Conservation (phyloP, 2,797 vertebrate species). For the Amazona finschi region DNA sequence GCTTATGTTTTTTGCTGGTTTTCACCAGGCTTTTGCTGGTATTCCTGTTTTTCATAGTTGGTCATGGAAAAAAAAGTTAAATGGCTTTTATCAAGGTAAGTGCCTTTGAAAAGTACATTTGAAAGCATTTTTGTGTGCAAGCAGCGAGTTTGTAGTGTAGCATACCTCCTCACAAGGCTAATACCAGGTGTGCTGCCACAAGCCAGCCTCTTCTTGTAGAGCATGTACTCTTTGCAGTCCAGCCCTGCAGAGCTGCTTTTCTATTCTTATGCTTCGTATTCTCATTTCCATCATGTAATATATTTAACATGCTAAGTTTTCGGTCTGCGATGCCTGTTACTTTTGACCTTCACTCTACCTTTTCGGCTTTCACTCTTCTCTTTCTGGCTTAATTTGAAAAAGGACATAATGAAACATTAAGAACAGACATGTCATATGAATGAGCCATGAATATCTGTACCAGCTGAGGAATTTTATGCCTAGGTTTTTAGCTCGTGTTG, state of each 20-base stretch:
- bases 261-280: neutral
- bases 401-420: neutral
- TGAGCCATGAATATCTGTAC: neutral
- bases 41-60: neutral
- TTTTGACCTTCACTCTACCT: neutral
- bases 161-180: neutral
- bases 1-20: neutral
- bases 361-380: neutral
- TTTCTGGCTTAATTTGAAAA: neutral
- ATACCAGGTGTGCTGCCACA: neutral
- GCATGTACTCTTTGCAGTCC: neutral
- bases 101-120: neutral
- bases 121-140: neutral
- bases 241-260: neutral
- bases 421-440: neutral
- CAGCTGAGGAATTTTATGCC: neutral
- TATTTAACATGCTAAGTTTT: neutral
- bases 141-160: neutral
- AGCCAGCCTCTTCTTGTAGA: neutral
- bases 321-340: neutral
- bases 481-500: neutral
- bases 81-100: neutral
- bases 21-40: neutral
- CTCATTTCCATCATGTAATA: neutral
- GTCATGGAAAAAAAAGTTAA: neutral